A percentile compares a stretch with the other conserved stretches of the same genome.
Conservation (phyloP, 2,888 invertebrate species). For the Scaptomyza reducta region DNA sequence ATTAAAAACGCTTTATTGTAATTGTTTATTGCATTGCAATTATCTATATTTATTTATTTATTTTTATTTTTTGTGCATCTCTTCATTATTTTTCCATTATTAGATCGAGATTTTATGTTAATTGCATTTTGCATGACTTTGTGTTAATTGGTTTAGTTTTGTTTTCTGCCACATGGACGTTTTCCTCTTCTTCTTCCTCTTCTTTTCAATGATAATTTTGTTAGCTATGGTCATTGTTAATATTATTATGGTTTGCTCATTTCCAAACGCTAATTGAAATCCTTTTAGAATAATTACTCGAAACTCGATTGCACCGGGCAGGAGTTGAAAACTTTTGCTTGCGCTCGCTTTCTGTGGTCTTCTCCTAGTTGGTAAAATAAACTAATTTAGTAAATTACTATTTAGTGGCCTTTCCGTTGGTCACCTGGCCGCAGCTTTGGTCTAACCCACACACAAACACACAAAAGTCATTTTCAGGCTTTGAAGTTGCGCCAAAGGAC, state of each 20-base stretch:
- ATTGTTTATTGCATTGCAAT: slow-evolving; percentile 39
- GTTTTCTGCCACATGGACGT: neutral
- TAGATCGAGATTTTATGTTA: slow-evolving; percentile 40
- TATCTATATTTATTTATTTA: slow-evolving; percentile 5
- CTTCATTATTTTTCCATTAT: slow-evolving; percentile 54
- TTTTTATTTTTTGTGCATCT: slow-evolving; percentile 9
- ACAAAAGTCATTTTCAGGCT: slow-evolving; percentile 74
- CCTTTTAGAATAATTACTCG: slow-evolving; percentile 75
- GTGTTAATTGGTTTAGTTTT: slow-evolving; percentile 54
- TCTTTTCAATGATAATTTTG: slow-evolving; percentile 17
- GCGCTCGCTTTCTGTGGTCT: slow-evolving; percentile 17
- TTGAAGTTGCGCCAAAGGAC: slow-evolving; percentile 77
- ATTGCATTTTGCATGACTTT: slow-evolving; percentile 67
- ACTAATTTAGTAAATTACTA: slow-evolving; percentile 80
- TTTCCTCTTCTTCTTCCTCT: neutral
- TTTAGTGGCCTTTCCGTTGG: slow-evolving; percentile 60
- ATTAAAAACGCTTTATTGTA: slow-evolving; percentile 51
- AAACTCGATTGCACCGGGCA: too few species aligned
- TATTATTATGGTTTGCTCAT: slow-evolving; percentile 41
- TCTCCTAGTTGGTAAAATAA: slow-evolving; percentile 65
- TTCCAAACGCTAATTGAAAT: slow-evolving; percentile 69
- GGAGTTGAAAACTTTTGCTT: slow-evolving; percentile 25
- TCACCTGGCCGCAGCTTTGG: slow-evolving; percentile 56
- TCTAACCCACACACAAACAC: slow-evolving; percentile 24
- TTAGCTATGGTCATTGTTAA: slow-evolving; percentile 39